Conservation (phyloP, 2,113 vertebrate genomes). For the Xiphias gladius region DNA sequence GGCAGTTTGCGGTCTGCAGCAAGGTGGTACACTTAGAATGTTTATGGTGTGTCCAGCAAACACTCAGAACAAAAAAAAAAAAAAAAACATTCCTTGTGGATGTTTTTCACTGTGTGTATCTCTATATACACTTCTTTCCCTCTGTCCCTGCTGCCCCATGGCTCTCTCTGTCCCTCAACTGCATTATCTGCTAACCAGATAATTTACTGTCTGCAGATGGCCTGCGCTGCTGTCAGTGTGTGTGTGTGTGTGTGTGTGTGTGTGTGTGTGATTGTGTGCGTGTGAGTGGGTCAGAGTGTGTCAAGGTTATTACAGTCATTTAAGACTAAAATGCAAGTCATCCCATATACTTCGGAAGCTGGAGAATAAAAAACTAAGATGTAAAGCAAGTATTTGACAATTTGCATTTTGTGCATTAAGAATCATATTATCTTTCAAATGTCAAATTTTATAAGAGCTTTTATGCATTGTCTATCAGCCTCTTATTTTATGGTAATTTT, state of each 20-base stretch:
- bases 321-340: constrained; percentile 49
- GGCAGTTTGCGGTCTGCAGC: not conserved
- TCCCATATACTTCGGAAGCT: not conserved
- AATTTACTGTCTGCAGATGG: constrained; percentile 72
- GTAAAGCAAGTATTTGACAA: not conserved
- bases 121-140: not conserved
- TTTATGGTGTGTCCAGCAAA: not conserved
- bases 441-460: not conserved
- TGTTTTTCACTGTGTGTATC: constrained; percentile 2
- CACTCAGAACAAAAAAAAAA: constrained; percentile 22
- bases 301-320: constrained; percentile 59
- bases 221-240: constrained; percentile 49
- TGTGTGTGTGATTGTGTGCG: constrained; percentile 23
- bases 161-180: constrained; percentile 31
- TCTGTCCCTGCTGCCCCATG: constrained; percentile 18
- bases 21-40: not conserved
- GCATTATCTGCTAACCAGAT: constrained; percentile 65
- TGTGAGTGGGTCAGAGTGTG: constrained; percentile 15
- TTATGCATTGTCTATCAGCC: not conserved
- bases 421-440: not conserved
- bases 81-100: not conserved
- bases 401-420: not conserved
- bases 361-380: not conserved
- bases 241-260: constrained; percentile 22
- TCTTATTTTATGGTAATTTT: not conserved